These are phyloP conservation scores for Cylas formicarius DNA, from an alignment of 1,140 invertebrate species.

Conservation along the genomic window DNA sequence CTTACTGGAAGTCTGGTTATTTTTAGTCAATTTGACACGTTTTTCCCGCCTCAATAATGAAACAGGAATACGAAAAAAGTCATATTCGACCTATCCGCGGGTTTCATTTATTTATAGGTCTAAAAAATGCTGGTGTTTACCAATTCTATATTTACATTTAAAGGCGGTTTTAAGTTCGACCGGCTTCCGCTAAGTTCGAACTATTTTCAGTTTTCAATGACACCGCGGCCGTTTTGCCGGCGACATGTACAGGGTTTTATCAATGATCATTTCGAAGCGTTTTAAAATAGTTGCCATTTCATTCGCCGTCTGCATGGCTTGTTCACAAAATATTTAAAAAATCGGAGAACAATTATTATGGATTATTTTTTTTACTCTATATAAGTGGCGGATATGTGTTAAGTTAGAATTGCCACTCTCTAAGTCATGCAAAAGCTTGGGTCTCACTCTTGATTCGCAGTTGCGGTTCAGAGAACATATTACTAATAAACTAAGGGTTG, in stretches of 20 bases:
- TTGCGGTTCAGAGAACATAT: no score
- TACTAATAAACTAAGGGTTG: no score
- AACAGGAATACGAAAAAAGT: slow-evolving; percentile 9
- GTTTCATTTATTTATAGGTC: slow-evolving; percentile 8
- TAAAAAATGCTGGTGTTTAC: slow-evolving; percentile 12
- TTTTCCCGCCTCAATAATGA: no score
- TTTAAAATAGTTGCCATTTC: slow-evolving; percentile 6
- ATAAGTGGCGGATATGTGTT: no score
- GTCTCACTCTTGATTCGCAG: no score
- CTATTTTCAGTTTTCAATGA: slow-evolving; percentile 10
- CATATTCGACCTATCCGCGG: slow-evolving; percentile 4
- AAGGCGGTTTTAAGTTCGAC: slow-evolving; percentile 4
- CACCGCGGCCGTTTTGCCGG: no score
- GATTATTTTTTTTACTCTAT: slow-evolving; percentile 4
- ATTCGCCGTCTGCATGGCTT: neutral
- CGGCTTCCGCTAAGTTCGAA: slow-evolving; percentile 9
- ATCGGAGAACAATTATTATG: neutral
- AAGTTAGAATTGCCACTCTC: no score
- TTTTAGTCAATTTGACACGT: no score
- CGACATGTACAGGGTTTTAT: no score
- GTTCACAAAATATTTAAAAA: neutral
- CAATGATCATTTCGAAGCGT: no score
- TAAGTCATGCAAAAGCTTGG: no score
- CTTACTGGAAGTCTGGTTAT: no score
- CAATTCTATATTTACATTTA: slow-evolving; percentile 12